Conservation (phyloP, 2,888 invertebrate genomes). For the Scaptomyza tumidula region DNA sequence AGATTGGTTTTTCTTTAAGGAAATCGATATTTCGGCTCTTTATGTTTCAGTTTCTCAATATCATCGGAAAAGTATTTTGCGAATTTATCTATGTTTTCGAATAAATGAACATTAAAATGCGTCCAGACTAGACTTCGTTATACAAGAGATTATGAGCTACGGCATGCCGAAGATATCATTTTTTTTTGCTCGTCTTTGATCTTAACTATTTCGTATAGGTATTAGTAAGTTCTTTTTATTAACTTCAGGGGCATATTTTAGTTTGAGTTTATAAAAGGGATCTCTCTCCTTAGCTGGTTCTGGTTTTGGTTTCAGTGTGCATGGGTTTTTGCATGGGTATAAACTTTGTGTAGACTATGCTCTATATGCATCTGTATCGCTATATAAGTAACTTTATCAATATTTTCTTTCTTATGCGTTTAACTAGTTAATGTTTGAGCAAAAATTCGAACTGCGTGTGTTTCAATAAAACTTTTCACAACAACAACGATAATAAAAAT, state of each 20-base stretch:
- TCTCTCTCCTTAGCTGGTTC: slow-evolving; percentile 30
- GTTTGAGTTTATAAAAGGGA: slow-evolving; percentile 34
- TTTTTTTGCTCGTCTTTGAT: slow-evolving; percentile 3
- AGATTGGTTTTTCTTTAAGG: no score
- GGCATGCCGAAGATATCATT: slow-evolving; percentile 4
- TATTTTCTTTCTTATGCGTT: slow-evolving; percentile 36
- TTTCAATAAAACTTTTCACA: slow-evolving; percentile 58
- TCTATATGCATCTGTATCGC: slow-evolving; percentile 21
- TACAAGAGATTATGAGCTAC: background rate
- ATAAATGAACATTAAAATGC: no score
- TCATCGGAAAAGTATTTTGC: no score
- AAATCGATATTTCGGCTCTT: no score
- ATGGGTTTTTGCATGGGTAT: slow-evolving; percentile 33
- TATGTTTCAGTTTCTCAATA: no score
- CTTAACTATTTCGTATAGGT: slow-evolving; percentile 30
- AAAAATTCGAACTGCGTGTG: slow-evolving; percentile 70
- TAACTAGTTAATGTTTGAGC: slow-evolving; percentile 67
- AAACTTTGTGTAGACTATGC: slow-evolving; percentile 26
- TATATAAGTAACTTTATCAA: background rate
- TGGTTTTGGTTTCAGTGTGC: slow-evolving; percentile 10
- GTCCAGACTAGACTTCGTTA: background rate
- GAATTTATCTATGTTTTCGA: no score
- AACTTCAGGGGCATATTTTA: slow-evolving; percentile 61
- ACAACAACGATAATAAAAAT: slow-evolving; percentile 61
- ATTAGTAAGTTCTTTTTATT: slow-evolving; percentile 32